Evolutionary conservation across 2,113 vertebrate genomes (phyloP), one percentile per base, ranked within the genome.

Genomic region (Pelobates fuscus): DNA sequence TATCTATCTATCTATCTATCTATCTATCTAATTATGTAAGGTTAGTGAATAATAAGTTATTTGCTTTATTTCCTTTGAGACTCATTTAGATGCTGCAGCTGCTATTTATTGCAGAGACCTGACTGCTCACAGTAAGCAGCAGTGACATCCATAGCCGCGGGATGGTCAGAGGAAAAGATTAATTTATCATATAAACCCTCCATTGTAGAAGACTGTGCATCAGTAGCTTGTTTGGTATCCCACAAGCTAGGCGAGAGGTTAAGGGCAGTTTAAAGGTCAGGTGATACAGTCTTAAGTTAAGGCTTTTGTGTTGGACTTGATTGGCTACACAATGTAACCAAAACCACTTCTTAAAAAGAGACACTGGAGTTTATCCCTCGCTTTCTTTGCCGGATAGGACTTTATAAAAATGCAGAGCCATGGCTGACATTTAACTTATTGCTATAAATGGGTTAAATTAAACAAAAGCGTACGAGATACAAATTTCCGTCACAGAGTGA

Each of bases 181-280:
- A 41, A 71, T 71, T 71, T 52, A 63, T 71, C 70, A 71, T 63
- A 71, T 62, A 62, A 24, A 41, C 26, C 59, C 25, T 49, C 24
- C 59, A 20, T 62, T 62, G 70, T 71, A 32, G 70, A 61, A 60
- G 69, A 15, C 69, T 20, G 18, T 29, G 26, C 29, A 60, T 63
- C 59, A 71, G 58, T 49, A 37, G 25, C 70, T 30, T 71, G 59
- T 62, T 63, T 63, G 41, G 62, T 71, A 71, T 71, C 58, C 58
- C 29, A 63, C 41, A 26, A 63, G 20, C 20, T 43, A 43, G 62
- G 62, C 32, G 14, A 65, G 62, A 62, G 59, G 59, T 71, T 71
- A 57, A 71, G 70, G 70, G 44, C 59, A 71, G 59, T 62, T 52
- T 25, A 71, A 63, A 63, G 70, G 70, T 71, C 59, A 32, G 14